phyloP scores from a whole-genome alignment of 2,888 invertebrate genomes.

The Stenoptilia bipunctidactyla region DNA sequence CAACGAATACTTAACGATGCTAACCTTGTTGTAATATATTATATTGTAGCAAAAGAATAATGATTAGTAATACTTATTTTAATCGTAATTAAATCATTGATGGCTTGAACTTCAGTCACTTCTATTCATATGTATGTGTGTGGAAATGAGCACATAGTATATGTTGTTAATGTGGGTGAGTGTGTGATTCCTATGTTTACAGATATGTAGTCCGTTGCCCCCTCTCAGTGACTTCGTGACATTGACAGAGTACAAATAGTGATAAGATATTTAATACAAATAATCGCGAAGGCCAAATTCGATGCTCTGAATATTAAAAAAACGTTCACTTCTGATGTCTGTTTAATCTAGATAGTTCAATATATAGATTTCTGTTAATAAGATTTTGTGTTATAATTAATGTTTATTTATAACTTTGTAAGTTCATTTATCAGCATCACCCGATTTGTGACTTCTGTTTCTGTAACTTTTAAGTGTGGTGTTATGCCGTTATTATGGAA shows the following conservation, averaged over 20 bases:
- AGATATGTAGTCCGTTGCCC: conserved; percentile 66
- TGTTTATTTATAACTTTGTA: too few species aligned
- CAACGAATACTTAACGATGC: too few species aligned
- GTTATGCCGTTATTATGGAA: too few species aligned
- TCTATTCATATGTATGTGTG: conserved; percentile 20
- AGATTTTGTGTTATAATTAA: too few species aligned
- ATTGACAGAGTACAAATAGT: conserved; percentile 64
- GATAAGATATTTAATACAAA: conserved; percentile 42
- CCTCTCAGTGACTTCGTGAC: conserved; percentile 63
- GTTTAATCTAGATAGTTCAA: too few species aligned
- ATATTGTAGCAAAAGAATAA: too few species aligned
- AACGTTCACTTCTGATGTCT: too few species aligned
- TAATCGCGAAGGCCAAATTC: conserved; percentile 34
- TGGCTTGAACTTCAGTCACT: conserved; percentile 19
- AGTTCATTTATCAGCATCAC: too few species aligned
- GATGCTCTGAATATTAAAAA: too few species aligned
- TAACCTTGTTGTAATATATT: too few species aligned
- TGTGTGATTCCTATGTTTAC: conserved; percentile 23
- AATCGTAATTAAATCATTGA: conserved; percentile 39
- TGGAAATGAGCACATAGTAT: conserved; percentile 5
- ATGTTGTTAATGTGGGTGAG: background rate
- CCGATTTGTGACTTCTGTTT: too few species aligned
- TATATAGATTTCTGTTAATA: too few species aligned
- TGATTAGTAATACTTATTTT: conserved; percentile 45
- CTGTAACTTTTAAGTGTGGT: background rate